Conservation (phyloP, 2,113 vertebrate genomes). For the Lonchura striata region DNA sequence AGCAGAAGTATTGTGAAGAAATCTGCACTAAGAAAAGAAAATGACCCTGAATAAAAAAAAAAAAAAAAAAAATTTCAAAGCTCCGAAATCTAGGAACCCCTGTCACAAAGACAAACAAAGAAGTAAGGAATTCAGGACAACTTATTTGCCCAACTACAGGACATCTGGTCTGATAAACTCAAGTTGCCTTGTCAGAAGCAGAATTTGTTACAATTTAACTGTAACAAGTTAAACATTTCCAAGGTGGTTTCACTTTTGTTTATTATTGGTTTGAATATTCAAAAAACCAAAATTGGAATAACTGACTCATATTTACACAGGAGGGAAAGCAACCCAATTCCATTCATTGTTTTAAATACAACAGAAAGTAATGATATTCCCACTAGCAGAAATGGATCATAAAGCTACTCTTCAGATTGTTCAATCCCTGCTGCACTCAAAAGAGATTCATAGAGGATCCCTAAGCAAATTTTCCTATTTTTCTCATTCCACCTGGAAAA, state of each 20-base stretch:
- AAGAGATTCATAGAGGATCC: not conserved
- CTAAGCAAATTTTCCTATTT: not conserved
- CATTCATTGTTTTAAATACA: not conserved
- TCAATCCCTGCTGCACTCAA: not conserved
- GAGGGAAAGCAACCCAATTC: not conserved
- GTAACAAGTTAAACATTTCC: not conserved
- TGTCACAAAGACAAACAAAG: not conserved
- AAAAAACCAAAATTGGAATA: not conserved
- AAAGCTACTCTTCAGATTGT: not conserved
- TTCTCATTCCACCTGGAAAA: not conserved
- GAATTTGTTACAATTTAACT: not conserved
- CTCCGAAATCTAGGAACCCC: not conserved
- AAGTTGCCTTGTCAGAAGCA: not conserved
- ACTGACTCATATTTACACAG: not conserved
- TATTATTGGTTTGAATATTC: not conserved
- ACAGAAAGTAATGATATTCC: not conserved
- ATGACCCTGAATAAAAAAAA: not conserved
- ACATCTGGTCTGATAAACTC: not conserved
- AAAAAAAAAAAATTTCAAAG: not conserved
- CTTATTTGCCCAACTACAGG: not conserved
- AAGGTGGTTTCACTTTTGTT: not conserved
- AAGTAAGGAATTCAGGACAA: not conserved
- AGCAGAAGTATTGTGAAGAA: not conserved
- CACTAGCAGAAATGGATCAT: not conserved
- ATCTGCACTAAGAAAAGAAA: not conserved